Evolutionary conservation across 1,140 invertebrate genomes (phyloP).

Genomic region (Parasteatoda tepidariorum): DNA sequence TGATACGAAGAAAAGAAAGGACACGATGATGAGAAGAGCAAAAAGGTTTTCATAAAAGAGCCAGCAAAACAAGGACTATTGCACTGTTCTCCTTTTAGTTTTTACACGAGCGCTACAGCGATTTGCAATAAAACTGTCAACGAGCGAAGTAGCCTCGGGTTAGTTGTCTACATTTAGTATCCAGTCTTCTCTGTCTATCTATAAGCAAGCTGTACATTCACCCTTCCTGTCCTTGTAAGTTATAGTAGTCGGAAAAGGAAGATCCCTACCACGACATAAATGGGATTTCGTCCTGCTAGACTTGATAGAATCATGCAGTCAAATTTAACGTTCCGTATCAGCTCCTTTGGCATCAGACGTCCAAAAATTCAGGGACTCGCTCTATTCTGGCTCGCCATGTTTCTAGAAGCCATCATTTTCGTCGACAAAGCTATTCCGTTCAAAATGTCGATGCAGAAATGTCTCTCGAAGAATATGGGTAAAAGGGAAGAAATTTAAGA

Average conservation of each 20-base stretch:
- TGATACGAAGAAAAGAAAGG: background rate
- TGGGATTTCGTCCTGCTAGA: background rate
- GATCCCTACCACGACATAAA: background rate
- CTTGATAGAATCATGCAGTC: constrained; percentile 18
- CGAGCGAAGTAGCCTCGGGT: background rate
- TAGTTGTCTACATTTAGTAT: background rate
- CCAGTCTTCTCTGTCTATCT: background rate
- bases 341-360: background rate
- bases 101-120: background rate
- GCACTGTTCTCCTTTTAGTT: background rate
- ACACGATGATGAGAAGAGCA: background rate
- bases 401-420: constrained; percentile 6
- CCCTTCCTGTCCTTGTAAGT: background rate
- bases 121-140: constrained; percentile 6
- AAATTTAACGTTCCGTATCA: constrained; percentile 20
- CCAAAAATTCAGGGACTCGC: background rate
- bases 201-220: background rate
- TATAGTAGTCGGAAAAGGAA: background rate
- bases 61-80: too few species aligned
- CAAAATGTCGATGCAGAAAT: background rate
- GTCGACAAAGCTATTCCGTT: background rate
- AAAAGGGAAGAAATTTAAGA: too few species aligned
- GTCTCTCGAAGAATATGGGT: background rate
- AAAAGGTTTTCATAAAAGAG: background rate
- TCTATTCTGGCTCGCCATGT: background rate